A percentile compares a stretch with the other conserved stretches of the same genome.
Evolutionary conservation across 2,888 invertebrate genomes (phyloP).

Genomic region (Anaspis maculata): DNA sequence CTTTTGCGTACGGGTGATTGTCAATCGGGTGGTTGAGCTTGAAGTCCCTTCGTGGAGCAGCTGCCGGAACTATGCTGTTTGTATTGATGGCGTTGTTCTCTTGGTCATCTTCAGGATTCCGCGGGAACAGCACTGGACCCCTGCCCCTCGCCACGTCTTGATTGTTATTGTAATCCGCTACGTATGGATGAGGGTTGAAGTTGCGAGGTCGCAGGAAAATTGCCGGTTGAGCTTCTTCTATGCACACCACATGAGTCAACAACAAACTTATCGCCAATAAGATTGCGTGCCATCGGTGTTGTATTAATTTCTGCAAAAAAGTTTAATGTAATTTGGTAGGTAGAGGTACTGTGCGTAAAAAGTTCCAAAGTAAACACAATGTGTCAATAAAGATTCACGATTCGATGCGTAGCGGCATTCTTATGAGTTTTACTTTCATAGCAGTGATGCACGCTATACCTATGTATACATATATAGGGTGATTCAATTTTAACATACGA

Average conservation of each 20-base stretch:
- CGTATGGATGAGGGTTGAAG: slow-evolving; percentile 42
- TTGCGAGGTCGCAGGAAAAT: slow-evolving; percentile 37
- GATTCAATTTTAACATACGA: no score
- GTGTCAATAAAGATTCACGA: no score
- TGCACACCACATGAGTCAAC: slow-evolving; percentile 7
- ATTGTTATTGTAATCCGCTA: slow-evolving; percentile 8
- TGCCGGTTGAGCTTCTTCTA: slow-evolving; percentile 35
- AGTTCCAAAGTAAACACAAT: no score
- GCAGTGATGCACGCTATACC: no score
- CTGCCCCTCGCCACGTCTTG: slow-evolving; percentile 5
- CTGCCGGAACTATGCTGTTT: slow-evolving; percentile 16
- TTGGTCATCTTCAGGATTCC: slow-evolving; percentile 16
- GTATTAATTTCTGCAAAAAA: no score
- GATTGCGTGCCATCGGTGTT: slow-evolving; percentile 3
- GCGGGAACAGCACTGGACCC: slow-evolving; percentile 23
- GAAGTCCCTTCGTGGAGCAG: slow-evolving; percentile 9
- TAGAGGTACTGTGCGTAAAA: no score
- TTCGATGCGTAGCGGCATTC: no score
- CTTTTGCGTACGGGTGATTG: slow-evolving; percentile 29
- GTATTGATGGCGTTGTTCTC: slow-evolving; percentile 15
- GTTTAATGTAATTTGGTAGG: no score
- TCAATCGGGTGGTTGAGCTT: slow-evolving; percentile 21
- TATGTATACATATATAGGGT: no score
- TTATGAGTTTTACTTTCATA: no score
- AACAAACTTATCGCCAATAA: slow-evolving; percentile 5